Conservation (phyloP, 1,140 invertebrate species). For the Ips typographus region DNA sequence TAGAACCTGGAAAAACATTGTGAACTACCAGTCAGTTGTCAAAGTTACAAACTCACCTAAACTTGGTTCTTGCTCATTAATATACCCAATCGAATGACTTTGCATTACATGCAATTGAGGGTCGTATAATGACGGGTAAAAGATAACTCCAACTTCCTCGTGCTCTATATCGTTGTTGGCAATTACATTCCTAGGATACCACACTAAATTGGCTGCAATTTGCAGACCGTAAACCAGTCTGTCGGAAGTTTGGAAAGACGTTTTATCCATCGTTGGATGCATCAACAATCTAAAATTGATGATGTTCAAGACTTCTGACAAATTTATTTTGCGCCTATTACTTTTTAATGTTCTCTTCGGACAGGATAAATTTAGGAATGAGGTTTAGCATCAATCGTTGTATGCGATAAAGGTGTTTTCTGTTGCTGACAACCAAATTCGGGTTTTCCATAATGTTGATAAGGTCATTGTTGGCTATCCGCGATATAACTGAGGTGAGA, state of each 20-base stretch:
- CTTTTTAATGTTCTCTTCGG: conserved; percentile 46
- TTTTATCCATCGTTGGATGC: conserved; percentile 22
- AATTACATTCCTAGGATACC: conserved; percentile 66
- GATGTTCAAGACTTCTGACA: no score
- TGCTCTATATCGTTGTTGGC: conserved; percentile 58
- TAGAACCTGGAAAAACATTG: conserved; percentile 46
- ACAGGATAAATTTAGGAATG: conserved; percentile 65
- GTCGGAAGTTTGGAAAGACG: conserved; percentile 46
- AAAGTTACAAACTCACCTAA: conserved; percentile 36
- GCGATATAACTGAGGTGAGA: conserved; percentile 62
- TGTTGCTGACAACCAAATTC: conserved; percentile 58
- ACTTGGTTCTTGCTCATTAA: conserved; percentile 47
- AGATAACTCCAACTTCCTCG: conserved; percentile 54
- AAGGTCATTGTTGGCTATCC: conserved; percentile 64
- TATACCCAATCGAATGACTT: conserved; percentile 33
- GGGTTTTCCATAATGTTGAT: conserved; percentile 50
- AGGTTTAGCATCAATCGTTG: conserved; percentile 71
- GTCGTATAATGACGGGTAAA: conserved; percentile 52
- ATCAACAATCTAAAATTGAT: conserved; percentile 18
- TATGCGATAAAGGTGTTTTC: conserved; percentile 61
- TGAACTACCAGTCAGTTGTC: neutral
- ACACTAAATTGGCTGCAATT: conserved; percentile 67
- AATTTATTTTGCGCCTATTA: neutral
- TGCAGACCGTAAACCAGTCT: conserved; percentile 52
- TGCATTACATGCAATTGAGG: conserved; percentile 38